Conservation (phyloP, 2,113 vertebrate species). For the Piaya cayana region DNA sequence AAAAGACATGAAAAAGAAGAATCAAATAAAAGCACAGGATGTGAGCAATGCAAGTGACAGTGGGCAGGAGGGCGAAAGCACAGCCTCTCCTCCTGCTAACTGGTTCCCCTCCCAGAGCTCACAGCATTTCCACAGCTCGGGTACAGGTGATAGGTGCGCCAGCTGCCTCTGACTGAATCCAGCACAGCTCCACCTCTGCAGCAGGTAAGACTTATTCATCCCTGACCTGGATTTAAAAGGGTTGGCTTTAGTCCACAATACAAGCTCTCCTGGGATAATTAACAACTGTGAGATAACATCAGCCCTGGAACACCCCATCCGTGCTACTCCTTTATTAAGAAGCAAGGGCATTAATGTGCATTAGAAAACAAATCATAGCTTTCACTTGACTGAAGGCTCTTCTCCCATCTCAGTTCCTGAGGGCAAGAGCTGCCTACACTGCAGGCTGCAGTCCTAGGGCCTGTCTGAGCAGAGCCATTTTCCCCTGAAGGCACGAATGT, state of each 20-base stretch:
- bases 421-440: neutral
- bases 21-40: constrained; percentile 4
- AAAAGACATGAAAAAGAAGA: constrained; percentile 9
- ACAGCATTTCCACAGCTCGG: neutral
- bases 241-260: neutral
- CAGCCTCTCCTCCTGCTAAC: neutral
- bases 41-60: neutral
- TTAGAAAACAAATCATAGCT: neutral
- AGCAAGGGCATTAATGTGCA: neutral
- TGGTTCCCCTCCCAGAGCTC: neutral
- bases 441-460: neutral
- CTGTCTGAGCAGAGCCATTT: constrained; percentile 2
- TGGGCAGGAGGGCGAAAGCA: neutral
- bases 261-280: neutral
- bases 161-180: neutral
- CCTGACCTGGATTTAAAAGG: neutral
- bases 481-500: neutral
- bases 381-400: neutral
- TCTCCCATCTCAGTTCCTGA: neutral
- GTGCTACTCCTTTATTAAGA: neutral
- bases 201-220: neutral
- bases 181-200: neutral
- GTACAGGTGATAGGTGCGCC: neutral
- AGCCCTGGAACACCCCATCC: neutral
- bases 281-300: neutral